A percentile compares a stretch with the other conserved stretches of the same genome.
Conservation (phyloP, 2,113 vertebrate species). For the Melanerpes aurifrons region DNA sequence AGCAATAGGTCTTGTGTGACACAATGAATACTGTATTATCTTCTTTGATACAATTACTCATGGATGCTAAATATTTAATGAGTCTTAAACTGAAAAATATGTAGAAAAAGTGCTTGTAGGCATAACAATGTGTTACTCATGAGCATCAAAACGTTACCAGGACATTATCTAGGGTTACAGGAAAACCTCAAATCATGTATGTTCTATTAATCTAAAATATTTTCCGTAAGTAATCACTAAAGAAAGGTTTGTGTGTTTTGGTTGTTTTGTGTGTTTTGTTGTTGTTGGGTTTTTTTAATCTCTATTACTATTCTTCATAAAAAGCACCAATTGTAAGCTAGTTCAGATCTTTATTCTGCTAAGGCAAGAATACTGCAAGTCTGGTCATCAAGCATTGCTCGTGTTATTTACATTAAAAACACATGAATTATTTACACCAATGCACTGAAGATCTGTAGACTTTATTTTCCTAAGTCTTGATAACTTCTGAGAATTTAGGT, state of each 20-base stretch:
- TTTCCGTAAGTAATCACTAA: conserved; percentile 41
- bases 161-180: conserved; percentile 52
- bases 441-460: background rate
- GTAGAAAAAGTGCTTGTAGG: conserved; percentile 60
- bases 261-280: too few species aligned
- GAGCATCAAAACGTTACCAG: conserved; percentile 68
- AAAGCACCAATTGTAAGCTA: background rate
- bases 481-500: background rate
- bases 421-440: background rate
- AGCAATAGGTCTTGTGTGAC: conserved; percentile 56
- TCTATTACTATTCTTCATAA: background rate
- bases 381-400: background rate
- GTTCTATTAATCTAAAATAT: conserved; percentile 37
- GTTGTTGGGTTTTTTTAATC: background rate
- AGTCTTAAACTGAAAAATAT: conserved; percentile 66
- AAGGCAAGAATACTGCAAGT: background rate
- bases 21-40: conserved; percentile 49
- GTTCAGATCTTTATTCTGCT: background rate
- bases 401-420: background rate
- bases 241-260: background rate
- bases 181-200: conserved; percentile 49
- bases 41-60: conserved; percentile 55
- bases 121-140: conserved; percentile 64
- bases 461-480: background rate
- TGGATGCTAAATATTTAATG: conserved; percentile 60